Conservation (phyloP, 2,797 vertebrate genomes). For the Passerculus sandwichensis region DNA sequence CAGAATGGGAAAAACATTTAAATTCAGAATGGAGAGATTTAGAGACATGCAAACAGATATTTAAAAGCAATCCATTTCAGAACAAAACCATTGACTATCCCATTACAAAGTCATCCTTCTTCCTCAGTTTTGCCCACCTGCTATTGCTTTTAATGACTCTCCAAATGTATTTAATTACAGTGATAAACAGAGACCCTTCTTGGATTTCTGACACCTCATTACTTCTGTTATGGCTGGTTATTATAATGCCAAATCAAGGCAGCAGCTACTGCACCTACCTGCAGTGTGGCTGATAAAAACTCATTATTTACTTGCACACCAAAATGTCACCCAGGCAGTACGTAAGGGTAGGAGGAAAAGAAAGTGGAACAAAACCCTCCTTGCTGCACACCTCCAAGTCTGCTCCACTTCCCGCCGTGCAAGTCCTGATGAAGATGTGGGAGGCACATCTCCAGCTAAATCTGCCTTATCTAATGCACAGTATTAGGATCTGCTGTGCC, state of each 20-base stretch:
- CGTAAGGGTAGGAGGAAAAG: not conserved
- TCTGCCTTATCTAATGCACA: conserved; percentile 20
- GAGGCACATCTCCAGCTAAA: conserved; percentile 58
- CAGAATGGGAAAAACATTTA: not conserved
- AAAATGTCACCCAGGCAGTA: not conserved
- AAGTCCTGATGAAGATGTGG: conserved; percentile 16
- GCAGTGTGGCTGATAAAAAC: not conserved
- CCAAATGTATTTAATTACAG: conserved; percentile 21
- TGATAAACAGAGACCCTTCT: conserved; percentile 33
- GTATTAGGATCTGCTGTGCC: conserved; percentile 75
- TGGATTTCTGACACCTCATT: conserved; percentile 32
- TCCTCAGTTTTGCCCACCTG: not conserved
- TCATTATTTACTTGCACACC: not conserved
- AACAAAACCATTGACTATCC: not conserved
- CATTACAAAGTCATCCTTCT: conserved; percentile 8
- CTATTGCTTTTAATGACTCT: conserved; percentile 11
- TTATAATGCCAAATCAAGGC: conserved; percentile 6
- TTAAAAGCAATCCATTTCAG: not conserved
- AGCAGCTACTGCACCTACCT: not conserved
- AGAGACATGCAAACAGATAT: not conserved
- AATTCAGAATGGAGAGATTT: not conserved
- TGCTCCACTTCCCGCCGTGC: conserved; percentile 24
- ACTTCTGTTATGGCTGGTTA: conserved; percentile 19
- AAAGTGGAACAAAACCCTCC: not conserved
- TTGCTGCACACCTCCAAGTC: conserved; percentile 13